Conservation (phyloP, 2,113 vertebrate genomes). For the Callaeas wilsoni region DNA sequence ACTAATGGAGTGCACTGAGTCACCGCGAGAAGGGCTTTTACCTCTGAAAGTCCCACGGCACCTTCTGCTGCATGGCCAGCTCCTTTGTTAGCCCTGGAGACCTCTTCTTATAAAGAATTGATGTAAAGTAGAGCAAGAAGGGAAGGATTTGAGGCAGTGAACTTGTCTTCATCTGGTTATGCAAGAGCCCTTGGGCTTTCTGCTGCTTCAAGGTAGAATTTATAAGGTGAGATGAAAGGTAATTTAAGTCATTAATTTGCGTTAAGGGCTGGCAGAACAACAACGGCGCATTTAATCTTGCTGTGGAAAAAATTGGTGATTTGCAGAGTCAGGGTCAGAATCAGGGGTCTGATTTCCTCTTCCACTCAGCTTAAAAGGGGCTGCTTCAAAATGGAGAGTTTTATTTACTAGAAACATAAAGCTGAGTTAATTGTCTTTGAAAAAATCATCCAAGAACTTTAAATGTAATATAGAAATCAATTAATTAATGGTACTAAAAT, state of each 20-base stretch:
- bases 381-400: background rate
- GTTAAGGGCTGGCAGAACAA: slow-evolving; percentile 66
- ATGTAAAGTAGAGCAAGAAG: slow-evolving; percentile 51
- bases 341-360: slow-evolving; percentile 20
- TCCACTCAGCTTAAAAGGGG: background rate
- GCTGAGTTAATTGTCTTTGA: background rate
- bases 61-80: slow-evolving; percentile 35
- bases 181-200: slow-evolving; percentile 60
- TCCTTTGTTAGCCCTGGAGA: slow-evolving; percentile 59
- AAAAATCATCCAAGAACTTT: background rate
- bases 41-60: slow-evolving; percentile 44
- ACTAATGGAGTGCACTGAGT: slow-evolving; percentile 49
- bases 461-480: slow-evolving; percentile 11
- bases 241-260: slow-evolving; percentile 70
- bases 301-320: slow-evolving; percentile 4
- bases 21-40: background rate
- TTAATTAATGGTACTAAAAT: slow-evolving; percentile 28
- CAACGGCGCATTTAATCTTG: slow-evolving; percentile 26
- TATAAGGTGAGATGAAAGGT: slow-evolving; percentile 70
- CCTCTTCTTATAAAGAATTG: slow-evolving; percentile 63
- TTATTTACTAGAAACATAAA: slow-evolving; percentile 39
- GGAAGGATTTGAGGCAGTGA: slow-evolving; percentile 44
- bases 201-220: slow-evolving; percentile 68
- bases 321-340: slow-evolving; percentile 1
- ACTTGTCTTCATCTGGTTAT: slow-evolving; percentile 64